phyloP scores from a whole-genome alignment of 2,113 vertebrate genomes.

The Raja brachyura region DNA sequence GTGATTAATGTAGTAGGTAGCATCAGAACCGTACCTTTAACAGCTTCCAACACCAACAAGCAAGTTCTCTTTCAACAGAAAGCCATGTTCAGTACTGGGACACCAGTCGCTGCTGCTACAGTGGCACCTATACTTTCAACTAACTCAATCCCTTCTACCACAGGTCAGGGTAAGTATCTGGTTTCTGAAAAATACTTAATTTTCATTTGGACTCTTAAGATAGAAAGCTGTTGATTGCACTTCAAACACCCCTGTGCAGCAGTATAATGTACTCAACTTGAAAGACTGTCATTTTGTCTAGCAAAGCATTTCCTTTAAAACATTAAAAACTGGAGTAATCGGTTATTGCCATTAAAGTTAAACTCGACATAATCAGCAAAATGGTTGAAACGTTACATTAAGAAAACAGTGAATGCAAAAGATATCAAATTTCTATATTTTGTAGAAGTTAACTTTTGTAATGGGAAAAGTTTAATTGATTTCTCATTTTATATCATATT shows the following conservation, averaged over 20 bases:
- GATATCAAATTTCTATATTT: neutral
- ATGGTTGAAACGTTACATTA: neutral
- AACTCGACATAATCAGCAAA: neutral
- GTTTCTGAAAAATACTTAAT: neutral
- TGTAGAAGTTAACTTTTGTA: neutral
- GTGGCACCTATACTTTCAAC: conserved; percentile 93
- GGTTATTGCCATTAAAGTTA: neutral
- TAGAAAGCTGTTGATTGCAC: neutral
- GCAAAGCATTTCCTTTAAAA: neutral
- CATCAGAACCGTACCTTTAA: neutral
- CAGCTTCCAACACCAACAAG: neutral
- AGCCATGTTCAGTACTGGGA: conserved; percentile 89
- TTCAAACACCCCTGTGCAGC: neutral
- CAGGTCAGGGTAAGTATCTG: conserved; percentile 59
- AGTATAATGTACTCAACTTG: neutral
- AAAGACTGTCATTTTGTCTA: neutral
- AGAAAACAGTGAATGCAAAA: neutral
- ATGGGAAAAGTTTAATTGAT: neutral
- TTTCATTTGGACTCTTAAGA: neutral
- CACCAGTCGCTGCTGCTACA: conserved; percentile 90
- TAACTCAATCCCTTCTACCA: conserved; percentile 83
- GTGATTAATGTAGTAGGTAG: neutral
- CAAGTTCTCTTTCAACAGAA: conserved; percentile 60
- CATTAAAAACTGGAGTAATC: neutral
- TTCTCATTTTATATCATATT: neutral